Percentiles rank a stretch among this genome's conserved stretches.
Evolutionary conservation across 2,888 invertebrate species (phyloP).

Genomic region (Cylindroiulus punctatus): DNA sequence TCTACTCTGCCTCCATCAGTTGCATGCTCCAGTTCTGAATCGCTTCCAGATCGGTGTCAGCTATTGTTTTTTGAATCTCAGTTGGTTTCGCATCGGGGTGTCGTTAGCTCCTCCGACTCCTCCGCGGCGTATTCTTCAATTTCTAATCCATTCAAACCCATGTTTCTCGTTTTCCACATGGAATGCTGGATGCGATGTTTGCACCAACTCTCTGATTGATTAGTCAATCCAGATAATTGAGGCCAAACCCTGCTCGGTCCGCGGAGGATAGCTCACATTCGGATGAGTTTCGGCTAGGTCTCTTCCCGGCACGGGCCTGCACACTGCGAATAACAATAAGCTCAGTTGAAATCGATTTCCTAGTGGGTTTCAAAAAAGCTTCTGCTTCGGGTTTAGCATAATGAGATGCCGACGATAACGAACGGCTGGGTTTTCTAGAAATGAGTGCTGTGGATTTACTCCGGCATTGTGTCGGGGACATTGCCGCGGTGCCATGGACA

Average conservation of each 20-base stretch:
- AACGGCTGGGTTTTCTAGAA: neutral
- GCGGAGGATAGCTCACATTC: neutral
- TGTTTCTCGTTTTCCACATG: too few relatives aligned
- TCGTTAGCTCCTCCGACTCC: too few relatives aligned
- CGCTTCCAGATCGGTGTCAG: too few relatives aligned
- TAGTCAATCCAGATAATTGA: constrained; percentile 20
- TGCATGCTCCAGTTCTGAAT: too few relatives aligned
- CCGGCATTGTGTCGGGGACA: too few relatives aligned
- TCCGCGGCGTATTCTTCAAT: too few relatives aligned
- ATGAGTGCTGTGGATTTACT: too few relatives aligned
- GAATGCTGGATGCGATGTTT: neutral
- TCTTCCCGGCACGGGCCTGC: neutral
- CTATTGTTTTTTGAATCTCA: too few relatives aligned
- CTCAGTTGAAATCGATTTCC: constrained; percentile 13
- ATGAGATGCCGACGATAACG: constrained; percentile 7
- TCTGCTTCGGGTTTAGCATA: neutral
- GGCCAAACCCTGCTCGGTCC: constrained; percentile 17
- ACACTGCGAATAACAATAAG: neutral
- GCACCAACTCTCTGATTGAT: neutral
- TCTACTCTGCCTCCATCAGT: too few relatives aligned
- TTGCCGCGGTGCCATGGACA: too few relatives aligned
- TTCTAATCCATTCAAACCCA: too few relatives aligned
- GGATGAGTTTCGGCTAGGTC: neutral
- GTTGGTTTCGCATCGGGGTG: too few relatives aligned
- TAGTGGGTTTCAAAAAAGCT: constrained; percentile 26